A percentile compares a stretch with the other conserved stretches of the same genome.
Evolutionary conservation across 2,113 vertebrate genomes (phyloP).

Genomic region (Saccopteryx leptura): DNA sequence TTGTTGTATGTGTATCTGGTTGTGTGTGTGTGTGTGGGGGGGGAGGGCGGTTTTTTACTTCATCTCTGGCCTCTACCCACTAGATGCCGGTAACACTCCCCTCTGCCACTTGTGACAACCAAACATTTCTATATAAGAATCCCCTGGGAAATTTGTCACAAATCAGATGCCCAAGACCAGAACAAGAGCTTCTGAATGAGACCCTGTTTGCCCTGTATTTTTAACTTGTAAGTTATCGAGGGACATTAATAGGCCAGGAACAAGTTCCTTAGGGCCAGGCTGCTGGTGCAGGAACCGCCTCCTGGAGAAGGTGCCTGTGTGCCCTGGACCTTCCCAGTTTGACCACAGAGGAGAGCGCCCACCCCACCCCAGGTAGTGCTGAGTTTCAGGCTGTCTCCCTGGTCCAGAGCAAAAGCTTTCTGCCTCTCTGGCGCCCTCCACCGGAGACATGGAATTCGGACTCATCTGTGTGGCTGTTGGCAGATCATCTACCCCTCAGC

Average conservation of each 20-base stretch:
- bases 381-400: neutral
- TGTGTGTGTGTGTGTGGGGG: too few species aligned
- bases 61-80: neutral
- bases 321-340: neutral
- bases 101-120: neutral
- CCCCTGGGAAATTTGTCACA: neutral
- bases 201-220: neutral
- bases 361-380: neutral
- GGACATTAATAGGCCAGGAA: neutral
- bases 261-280: neutral
- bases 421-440: too few species aligned
- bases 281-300: neutral
- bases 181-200: neutral
- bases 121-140: neutral
- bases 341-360: neutral
- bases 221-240: neutral
- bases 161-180: neutral
- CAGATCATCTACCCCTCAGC: neutral
- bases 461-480: neutral
- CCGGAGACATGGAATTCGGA: neutral
- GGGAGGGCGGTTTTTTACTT: neutral
- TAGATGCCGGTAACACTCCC: neutral
- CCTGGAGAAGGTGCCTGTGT: neutral
- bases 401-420: neutral
- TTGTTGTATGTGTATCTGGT: neutral